phyloP scores from a whole-genome alignment of 2,888 invertebrate genomes.

The Platynereis dumerilii region DNA sequence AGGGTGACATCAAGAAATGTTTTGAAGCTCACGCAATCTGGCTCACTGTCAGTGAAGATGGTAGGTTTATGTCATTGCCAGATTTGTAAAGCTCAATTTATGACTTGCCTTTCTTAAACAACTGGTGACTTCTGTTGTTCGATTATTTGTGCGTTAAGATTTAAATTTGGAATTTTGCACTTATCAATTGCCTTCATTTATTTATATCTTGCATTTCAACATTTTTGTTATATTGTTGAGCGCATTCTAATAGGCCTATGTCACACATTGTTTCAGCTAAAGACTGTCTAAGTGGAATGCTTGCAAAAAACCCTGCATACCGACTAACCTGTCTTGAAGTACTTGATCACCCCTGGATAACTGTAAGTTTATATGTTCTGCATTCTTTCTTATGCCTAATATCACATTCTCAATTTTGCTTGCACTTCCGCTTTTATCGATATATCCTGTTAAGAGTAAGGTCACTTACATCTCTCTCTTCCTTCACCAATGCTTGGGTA shows the following conservation, averaged over 20 bases:
- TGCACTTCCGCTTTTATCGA: background rate
- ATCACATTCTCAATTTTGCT: background rate
- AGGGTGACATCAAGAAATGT: constrained; percentile 42
- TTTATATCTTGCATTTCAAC: no score
- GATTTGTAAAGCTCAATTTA: background rate
- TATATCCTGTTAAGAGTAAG: background rate
- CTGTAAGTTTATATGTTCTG: constrained; percentile 33
- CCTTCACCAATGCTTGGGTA: no score
- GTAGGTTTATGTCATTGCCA: constrained; percentile 35
- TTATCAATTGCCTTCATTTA: no score
- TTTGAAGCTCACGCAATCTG: constrained; percentile 25
- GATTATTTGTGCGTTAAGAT: background rate
- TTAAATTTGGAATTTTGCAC: background rate
- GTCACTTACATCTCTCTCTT: background rate
- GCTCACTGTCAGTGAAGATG: constrained; percentile 47
- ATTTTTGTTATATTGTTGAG: no score
- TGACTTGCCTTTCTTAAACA: background rate
- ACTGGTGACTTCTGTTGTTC: no score
- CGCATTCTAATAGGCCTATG: background rate
- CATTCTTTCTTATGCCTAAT: background rate
- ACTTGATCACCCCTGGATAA: constrained; percentile 65
- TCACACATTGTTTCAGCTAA: constrained; percentile 55
- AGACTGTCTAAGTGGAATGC: constrained; percentile 64
- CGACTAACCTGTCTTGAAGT: constrained; percentile 68
- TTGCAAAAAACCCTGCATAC: constrained; percentile 68